phyloP scores from a whole-genome alignment of 2,888 invertebrate species.

The Ophion obscuratus region DNA sequence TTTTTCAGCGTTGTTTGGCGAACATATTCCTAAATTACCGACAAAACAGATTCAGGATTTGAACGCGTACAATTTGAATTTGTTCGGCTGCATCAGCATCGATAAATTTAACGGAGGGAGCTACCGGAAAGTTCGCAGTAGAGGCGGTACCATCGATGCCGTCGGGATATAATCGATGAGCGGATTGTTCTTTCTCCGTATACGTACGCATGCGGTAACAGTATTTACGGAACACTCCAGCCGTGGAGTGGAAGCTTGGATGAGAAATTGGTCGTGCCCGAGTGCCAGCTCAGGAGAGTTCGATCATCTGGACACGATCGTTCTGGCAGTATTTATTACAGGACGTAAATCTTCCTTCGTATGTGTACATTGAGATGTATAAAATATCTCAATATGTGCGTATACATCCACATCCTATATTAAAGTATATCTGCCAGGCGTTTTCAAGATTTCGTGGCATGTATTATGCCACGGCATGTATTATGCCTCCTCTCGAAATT shows the following conservation, averaged over 20 bases:
- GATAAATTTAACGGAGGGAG: conserved; percentile 14
- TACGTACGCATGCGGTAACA: conserved; percentile 71
- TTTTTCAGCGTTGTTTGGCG: no score
- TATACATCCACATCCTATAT: no score
- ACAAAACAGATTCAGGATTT: no score
- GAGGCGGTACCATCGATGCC: conserved; percentile 5
- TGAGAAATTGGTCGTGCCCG: conserved; percentile 62
- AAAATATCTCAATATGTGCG: no score
- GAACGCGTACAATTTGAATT: background rate
- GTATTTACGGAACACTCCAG: conserved; percentile 78
- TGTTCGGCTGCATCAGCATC: background rate
- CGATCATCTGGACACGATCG: conserved; percentile 42
- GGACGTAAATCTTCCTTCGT: background rate
- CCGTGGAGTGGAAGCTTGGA: conserved; percentile 53
- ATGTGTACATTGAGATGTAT: background rate
- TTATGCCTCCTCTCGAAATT: no score
- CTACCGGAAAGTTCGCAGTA: conserved; percentile 21
- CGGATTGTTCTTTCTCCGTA: conserved; percentile 71
- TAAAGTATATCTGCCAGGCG: no score
- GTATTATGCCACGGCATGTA: no score
- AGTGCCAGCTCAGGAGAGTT: conserved; percentile 49
- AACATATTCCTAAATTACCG: no score
- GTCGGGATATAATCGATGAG: conserved; percentile 51
- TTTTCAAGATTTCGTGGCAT: no score
- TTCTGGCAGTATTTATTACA: conserved; percentile 1